Percentiles rank a stretch among this genome's conserved stretches.
These are phyloP conservation scores for Seladonia tumulorum DNA, from an alignment of 2,888 invertebrate species.

Conservation along the genomic window DNA sequence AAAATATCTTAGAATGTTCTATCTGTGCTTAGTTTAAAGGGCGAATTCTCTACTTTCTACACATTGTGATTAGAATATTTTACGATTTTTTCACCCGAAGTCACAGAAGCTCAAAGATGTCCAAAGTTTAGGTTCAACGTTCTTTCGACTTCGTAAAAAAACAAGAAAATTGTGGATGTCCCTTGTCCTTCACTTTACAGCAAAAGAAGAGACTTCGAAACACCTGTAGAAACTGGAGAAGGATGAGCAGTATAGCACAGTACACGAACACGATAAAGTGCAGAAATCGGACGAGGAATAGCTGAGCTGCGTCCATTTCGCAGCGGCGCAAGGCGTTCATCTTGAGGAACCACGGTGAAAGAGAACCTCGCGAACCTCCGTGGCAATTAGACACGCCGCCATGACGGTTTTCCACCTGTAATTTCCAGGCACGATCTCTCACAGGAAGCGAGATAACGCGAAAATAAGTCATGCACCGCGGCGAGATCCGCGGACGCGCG, in stretches of 20 bases:
- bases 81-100: no score
- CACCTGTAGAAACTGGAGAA: no score
- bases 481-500: conserved; percentile 7
- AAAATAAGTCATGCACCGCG: conserved; percentile 8
- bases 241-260: background rate
- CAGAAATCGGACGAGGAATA: background rate
- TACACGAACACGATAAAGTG: background rate
- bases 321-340: background rate
- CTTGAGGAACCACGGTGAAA: background rate
- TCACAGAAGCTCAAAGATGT: no score
- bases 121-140: no score
- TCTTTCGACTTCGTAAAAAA: no score
- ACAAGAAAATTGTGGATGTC: no score
- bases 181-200: no score
- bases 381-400: conserved; percentile 29
- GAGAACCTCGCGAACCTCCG: background rate
- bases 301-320: background rate
- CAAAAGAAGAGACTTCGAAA: no score
- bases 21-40: no score
- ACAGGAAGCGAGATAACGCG: conserved; percentile 55
- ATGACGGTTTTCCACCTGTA: conserved; percentile 23
- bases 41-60: no score
- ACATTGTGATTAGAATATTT: no score
- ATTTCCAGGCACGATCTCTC: conserved; percentile 30
- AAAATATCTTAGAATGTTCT: no score